Base-by-base conservation (phyloP, 2,888 invertebrate genomes). In the Urechis unicinctus region DNA sequence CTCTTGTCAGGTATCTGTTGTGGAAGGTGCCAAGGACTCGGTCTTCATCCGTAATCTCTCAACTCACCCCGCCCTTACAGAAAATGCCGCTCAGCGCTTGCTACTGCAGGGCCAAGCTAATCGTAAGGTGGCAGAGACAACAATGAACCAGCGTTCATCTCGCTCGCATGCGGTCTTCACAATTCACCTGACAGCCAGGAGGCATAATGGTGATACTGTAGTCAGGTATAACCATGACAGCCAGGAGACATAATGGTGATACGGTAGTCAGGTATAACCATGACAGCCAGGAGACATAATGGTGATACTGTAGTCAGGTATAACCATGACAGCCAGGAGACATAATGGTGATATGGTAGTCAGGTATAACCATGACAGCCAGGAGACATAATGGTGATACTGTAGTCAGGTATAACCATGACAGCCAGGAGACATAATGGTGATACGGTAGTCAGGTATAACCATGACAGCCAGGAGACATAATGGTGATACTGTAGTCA, bases 111-210 rank as follows among this genome's bases (percentile, higher is more conserved):
- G 54, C 53, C 69, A 73, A 48, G 67, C 70, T 22, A 71, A 72
- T 55, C 64, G 74, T 51, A 68, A 66, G 53, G 73, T 74, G 4
- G 73, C 73, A 17, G 74, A 73, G 45, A 74, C 74, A 13, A 68
- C 71, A 6, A 70, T 74, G 57, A 73, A 74, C 58, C 69, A 71
- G 52, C 58, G 73, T 55, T 74, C 74, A 13, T 74, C 74, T 17
- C 60, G 74, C 45, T 74, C 74, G 41, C 74, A 74, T 61, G 72
- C 73, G 25, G 72, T 74, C 17, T 69, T 74, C 60, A 71, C 73
- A 28, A 66, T 74, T 51, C 68, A 70, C 51, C 67, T 74, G 46
- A 62, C 68, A 1, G 56, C 66, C n/a, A 70, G 70, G 52, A 67
- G 66, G 26, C 63, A 66, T 13, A 64, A 67, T 49, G 68, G 69